These are phyloP conservation scores for Tipula helvola DNA, from an alignment of 2,888 invertebrate species.

Conservation along the genomic window DNA sequence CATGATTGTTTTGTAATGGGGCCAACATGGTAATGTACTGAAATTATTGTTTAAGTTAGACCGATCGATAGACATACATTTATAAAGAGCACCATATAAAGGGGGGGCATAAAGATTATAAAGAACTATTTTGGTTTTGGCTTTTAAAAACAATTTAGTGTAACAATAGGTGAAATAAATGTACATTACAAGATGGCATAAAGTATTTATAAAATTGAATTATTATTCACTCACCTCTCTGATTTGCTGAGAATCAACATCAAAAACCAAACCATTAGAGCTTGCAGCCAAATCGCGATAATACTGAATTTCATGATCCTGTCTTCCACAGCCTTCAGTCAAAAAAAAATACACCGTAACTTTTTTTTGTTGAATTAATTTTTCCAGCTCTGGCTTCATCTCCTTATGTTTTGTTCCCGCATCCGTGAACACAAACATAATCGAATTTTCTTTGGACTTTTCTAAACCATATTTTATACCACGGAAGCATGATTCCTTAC, in stretches of 20 bases:
- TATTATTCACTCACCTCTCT: neutral
- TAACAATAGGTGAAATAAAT: too few species aligned
- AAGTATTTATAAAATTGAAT: too few species aligned
- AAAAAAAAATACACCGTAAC: neutral
- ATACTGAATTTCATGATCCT: neutral
- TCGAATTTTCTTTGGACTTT: neutral
- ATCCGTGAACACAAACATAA: neutral
- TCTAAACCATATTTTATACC: neutral
- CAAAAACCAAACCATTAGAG: neutral
- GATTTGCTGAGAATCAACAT: neutral
- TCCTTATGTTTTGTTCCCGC: neutral
- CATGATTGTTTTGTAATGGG: too few species aligned
- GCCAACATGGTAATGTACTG: too few species aligned
- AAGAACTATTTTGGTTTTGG: too few species aligned
- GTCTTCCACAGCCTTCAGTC: neutral
- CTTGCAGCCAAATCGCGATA: neutral
- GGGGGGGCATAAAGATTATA: too few species aligned
- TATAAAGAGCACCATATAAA: too few species aligned
- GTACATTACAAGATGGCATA: too few species aligned
- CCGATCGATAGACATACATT: too few species aligned
- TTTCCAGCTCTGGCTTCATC: neutral
- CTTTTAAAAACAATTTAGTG: too few species aligned
- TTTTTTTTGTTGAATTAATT: too few species aligned
- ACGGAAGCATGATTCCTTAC: neutral
- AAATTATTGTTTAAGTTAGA: too few species aligned